Evolutionary conservation across 92 coral and sea anemone species (phyloP).

Genomic region (Blastomussa wellsi): DNA sequence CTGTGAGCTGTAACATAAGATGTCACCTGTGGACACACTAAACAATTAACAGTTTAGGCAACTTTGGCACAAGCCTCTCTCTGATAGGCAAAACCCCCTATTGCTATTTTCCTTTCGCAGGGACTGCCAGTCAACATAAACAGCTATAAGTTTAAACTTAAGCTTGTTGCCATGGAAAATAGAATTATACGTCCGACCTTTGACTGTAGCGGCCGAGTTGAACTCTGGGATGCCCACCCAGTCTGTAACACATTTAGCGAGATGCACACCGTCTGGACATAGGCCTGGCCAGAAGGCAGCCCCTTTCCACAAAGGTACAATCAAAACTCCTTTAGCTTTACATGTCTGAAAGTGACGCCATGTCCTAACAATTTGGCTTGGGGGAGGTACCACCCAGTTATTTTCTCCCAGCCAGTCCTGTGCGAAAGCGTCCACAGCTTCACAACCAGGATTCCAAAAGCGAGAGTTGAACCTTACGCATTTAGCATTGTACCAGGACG

Average conservation of each 20-base stretch:
- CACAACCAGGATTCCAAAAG: slow-evolving; percentile 60
- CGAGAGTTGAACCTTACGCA: slow-evolving; percentile 49
- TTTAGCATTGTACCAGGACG: slow-evolving; percentile 51
- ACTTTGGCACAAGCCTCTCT: slow-evolving; percentile 30
- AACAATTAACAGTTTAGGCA: not conserved
- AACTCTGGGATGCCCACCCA: slow-evolving; percentile 55
- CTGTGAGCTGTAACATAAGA: not conserved
- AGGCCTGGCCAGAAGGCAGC: slow-evolving; percentile 51
- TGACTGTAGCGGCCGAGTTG: slow-evolving; percentile 39
- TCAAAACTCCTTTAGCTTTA: slow-evolving; percentile 40
- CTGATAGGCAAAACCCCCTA: slow-evolving; percentile 42
- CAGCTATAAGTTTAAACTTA: slow-evolving; percentile 51
- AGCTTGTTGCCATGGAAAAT: slow-evolving; percentile 44
- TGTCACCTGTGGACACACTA: slow-evolving; percentile 3
- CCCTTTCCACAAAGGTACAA: slow-evolving; percentile 47
- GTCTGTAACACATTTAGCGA: slow-evolving; percentile 46
- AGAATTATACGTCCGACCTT: slow-evolving; percentile 40
- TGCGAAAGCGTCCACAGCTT: slow-evolving; percentile 46
- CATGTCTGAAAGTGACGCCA: slow-evolving; percentile 55
- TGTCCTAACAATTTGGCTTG: slow-evolving; percentile 49
- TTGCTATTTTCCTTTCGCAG: slow-evolving; percentile 16
- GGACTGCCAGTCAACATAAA: slow-evolving; percentile 37
- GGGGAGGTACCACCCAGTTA: slow-evolving; percentile 56
- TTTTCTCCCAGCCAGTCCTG: slow-evolving; percentile 43
- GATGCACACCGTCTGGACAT: slow-evolving; percentile 46